Base-by-base conservation (phyloP, 2,888 invertebrate species). In the Horisme vitalbata region DNA sequence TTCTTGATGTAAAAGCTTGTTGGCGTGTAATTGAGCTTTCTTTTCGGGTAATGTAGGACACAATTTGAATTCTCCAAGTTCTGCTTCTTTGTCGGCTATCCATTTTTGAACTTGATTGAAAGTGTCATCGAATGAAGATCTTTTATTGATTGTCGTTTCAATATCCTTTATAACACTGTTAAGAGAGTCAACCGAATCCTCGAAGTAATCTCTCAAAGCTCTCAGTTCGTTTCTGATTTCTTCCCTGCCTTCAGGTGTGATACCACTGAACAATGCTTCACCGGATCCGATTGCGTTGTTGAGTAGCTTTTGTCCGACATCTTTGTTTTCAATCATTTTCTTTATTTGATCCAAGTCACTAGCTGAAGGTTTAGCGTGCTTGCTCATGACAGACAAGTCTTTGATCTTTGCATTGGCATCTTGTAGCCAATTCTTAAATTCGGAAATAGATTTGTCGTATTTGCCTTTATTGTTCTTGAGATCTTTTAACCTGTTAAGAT, bases 101-200 rank as follows among this genome's bases (percentile, higher is more conserved):
- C 98, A 98, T 69, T 94, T 93, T 58, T 94, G 94, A 4, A 97
- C 94, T 91, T 97, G 97, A 32, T 94, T 94, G 60, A 96, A 95
- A 53, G 96, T 97, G 63, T 98, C 97, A 74, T 98, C 97, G 75
- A 98, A 97, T 1, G 97, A 97, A 2, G 96, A 96, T 78, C 97
- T 93, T 64, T 97, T 96, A 73, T 97, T 95, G 52, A 98, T 92
- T 24, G 95, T 94, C 0, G 94, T 95, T 87, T 98, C 98, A 10
- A 97, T 94, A 64, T 95, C 94, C 75, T 97, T 97, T 57, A 96
- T 93, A 1, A 96, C 93, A 9, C 93, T 93, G 72, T 96, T 97
- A 0, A 97, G 93, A 75, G 95, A 94, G 75, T 96, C 97, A 3
- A 95, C 93, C 31, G 97, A 92, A 34, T 94, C 92, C 79, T 98